Conservation (phyloP, 2,888 invertebrate species). For the Ptychoptera contaminata region DNA sequence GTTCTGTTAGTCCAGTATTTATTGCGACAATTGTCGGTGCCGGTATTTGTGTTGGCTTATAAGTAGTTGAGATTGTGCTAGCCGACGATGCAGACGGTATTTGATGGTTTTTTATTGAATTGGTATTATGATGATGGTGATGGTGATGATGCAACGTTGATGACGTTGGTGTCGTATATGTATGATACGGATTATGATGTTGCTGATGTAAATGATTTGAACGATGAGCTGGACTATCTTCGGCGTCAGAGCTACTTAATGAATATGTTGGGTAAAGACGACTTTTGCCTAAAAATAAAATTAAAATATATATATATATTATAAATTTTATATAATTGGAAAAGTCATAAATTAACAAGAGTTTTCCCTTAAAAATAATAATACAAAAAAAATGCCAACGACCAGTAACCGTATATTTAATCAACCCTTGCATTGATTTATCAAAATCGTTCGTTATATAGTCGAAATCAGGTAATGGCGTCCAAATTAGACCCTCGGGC, state of each 20-base stretch:
- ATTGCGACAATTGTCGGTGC: conserved; percentile 27
- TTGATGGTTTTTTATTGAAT: conserved; percentile 8
- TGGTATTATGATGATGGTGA: conserved; percentile 3
- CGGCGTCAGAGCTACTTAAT: conserved; percentile 61
- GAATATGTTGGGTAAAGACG: conserved; percentile 71
- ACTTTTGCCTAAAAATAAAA: conserved; percentile 46
- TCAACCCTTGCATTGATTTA: not conserved
- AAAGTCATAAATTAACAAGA: too few relatives aligned
- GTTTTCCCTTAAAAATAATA: too few relatives aligned
- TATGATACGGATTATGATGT: conserved; percentile 8
- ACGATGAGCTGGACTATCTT: conserved; percentile 39
- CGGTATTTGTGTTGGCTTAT: conserved; percentile 25
- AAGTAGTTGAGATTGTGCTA: conserved; percentile 16
- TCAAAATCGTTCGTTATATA: not conserved
- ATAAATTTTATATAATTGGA: too few relatives aligned
- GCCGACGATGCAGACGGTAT: conserved; percentile 14
- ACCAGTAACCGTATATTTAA: too few relatives aligned
- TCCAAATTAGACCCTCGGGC: not conserved
- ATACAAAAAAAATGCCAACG: too few relatives aligned
- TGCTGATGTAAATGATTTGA: conserved; percentile 40
- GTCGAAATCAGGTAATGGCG: not conserved
- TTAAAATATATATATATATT: conserved; percentile 6
- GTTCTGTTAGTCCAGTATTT: conserved; percentile 52
- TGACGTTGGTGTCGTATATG: conserved; percentile 35
- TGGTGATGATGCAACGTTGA: conserved; percentile 26